Evolutionary conservation across 2,888 invertebrate genomes (phyloP).

Genomic region (Zaprionus obscuricornis): DNA sequence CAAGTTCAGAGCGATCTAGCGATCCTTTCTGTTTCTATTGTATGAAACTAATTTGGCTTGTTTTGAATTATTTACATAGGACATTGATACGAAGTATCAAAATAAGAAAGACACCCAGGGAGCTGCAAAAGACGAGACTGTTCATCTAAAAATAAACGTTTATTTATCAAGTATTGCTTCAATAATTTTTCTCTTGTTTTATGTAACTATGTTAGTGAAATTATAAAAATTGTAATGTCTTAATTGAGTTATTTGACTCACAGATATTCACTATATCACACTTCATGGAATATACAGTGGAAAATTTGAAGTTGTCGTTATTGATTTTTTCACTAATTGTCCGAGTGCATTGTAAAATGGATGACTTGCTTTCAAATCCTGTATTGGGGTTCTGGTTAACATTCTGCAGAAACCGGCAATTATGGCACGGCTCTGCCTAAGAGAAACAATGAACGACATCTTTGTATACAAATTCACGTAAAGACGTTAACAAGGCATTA

Average conservation of each 20-base stretch:
- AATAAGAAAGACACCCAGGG: no score
- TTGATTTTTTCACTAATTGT: conserved; percentile 39
- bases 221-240: conserved; percentile 29
- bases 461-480: conserved; percentile 24
- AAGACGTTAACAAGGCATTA: conserved; percentile 26
- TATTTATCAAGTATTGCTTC: no score
- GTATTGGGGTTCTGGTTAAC: neutral
- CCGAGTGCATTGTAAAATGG: conserved; percentile 18
- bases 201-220: no score
- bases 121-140: no score
- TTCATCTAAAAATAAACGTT: no score
- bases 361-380: conserved; percentile 28
- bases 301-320: conserved; percentile 33
- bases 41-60: no score
- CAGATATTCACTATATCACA: neutral
- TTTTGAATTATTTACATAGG: no score
- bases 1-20: no score
- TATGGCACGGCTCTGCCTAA: no score
- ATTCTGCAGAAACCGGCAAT: conserved; percentile 54
- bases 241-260: conserved; percentile 37
- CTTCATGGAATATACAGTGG: conserved; percentile 12
- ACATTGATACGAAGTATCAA: no score
- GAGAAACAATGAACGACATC: conserved; percentile 41
- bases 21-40: no score
- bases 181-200: no score